Conservation (phyloP, 92 coral and sea anemone genomes). For the Epizoanthus rinbou region DNA sequence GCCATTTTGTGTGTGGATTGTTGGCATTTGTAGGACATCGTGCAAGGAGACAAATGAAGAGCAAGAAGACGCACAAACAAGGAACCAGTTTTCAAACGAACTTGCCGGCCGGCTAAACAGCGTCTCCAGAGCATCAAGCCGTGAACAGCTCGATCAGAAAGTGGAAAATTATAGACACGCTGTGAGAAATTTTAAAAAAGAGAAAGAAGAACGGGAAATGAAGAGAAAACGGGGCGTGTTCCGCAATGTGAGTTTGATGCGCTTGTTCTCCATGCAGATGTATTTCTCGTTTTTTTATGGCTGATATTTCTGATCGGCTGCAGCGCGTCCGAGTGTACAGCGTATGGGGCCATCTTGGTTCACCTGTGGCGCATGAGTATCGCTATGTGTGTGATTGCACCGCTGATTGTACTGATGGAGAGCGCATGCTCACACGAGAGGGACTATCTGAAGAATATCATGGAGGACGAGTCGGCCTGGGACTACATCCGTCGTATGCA, state of each 20-base stretch:
- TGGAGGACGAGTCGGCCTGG: slow-evolving; percentile 76
- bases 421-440: slow-evolving; percentile 70
- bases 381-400: slow-evolving; percentile 58
- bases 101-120: slow-evolving; percentile 55
- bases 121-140: slow-evolving; percentile 64
- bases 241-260: slow-evolving; percentile 59
- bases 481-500: slow-evolving; percentile 67
- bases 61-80: slow-evolving; percentile 53
- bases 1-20: slow-evolving; percentile 50
- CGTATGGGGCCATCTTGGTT: slow-evolving; percentile 54
- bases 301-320: slow-evolving; percentile 58
- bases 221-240: slow-evolving; percentile 66
- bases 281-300: slow-evolving; percentile 76
- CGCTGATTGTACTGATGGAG: slow-evolving; percentile 62
- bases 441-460: slow-evolving; percentile 62
- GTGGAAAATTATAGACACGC: slow-evolving; percentile 63
- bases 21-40: slow-evolving; percentile 46
- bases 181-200: slow-evolving; percentile 51
- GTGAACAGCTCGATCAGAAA: slow-evolving; percentile 65
- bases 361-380: slow-evolving; percentile 59
- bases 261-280: slow-evolving; percentile 69
- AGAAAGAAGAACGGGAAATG: slow-evolving; percentile 52
- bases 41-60: slow-evolving; percentile 57
- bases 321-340: slow-evolving; percentile 53
- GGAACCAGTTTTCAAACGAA: slow-evolving; percentile 49